phyloP scores from a whole-genome alignment of 2,797 vertebrate species.

The Masticophis lateralis region DNA sequence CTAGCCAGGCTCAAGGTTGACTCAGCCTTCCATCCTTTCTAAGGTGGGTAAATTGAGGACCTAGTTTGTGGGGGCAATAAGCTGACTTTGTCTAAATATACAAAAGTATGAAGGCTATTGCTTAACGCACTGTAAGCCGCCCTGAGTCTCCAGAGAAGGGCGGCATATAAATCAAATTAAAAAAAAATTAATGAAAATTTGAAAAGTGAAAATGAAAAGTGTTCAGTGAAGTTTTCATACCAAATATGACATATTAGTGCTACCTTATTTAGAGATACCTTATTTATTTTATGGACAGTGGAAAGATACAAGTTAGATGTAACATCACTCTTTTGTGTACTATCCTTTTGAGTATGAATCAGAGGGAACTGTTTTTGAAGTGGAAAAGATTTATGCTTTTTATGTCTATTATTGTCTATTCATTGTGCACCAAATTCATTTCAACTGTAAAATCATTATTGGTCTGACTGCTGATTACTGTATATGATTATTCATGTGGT shows the following conservation, averaged over 20 bases:
- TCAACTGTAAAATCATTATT: slow-evolving; percentile 74
- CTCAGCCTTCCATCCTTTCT: no score
- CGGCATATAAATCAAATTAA: no score
- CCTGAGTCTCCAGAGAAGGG: no score
- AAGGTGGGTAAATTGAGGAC: no score
- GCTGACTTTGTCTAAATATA: no score
- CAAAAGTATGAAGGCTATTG: no score
- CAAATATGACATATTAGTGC: not conserved
- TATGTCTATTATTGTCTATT: slow-evolving; percentile 65
- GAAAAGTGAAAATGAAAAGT: no score
- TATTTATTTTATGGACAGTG: slow-evolving; percentile 26
- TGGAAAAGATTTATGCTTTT: slow-evolving; percentile 65
- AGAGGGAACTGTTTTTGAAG: slow-evolving; percentile 58
- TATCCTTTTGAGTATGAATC: slow-evolving; percentile 54
- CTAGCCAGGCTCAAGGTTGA: no score
- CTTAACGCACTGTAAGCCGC: no score
- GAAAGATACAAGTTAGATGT: slow-evolving; percentile 33
- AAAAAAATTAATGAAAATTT: not conserved
- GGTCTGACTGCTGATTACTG: slow-evolving; percentile 64
- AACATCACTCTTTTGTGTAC: slow-evolving; percentile 39
- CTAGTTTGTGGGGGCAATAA: no score
- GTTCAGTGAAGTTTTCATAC: not conserved
- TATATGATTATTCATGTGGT: slow-evolving; percentile 44
- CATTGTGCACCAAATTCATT: slow-evolving; percentile 64
- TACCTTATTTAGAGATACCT: slow-evolving; percentile 6